Conservation (phyloP, 2,113 vertebrate genomes). For the Sphaerodactylus townsendi region DNA sequence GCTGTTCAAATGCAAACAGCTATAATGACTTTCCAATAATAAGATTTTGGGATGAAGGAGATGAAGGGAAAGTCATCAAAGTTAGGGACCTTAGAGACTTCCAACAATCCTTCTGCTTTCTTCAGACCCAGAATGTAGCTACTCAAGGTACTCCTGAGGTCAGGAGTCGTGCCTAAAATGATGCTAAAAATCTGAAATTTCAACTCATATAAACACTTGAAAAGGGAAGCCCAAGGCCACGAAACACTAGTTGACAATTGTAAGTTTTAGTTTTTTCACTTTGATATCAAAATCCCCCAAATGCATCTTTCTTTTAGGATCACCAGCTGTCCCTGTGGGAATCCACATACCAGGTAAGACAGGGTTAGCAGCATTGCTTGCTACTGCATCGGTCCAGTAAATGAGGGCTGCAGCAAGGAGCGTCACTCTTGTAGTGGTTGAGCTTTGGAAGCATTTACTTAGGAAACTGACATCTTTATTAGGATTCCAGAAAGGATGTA, state of each 20-base stretch:
- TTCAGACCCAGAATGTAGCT: background rate
- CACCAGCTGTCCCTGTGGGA: too few relatives aligned
- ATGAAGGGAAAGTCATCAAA: too few relatives aligned
- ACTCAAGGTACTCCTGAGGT: background rate
- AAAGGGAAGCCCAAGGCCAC: background rate
- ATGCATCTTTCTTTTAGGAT: background rate
- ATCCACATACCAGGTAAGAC: too few relatives aligned
- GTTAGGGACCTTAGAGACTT: background rate
- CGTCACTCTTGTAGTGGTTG: too few relatives aligned
- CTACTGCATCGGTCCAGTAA: too few relatives aligned
- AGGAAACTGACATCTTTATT: too few relatives aligned
- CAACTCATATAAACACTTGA: background rate
- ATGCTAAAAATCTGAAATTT: background rate
- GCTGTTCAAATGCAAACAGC: background rate
- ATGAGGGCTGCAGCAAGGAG: too few relatives aligned
- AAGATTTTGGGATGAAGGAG: background rate
- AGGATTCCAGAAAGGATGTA: too few relatives aligned
- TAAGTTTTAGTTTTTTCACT: background rate
- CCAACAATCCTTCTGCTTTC: background rate
- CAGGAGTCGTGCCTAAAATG: background rate
- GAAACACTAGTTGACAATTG: background rate
- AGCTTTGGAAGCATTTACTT: too few relatives aligned
- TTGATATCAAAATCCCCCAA: background rate
- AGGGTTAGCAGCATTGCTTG: too few relatives aligned
- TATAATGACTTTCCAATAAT: background rate